phyloP scores from a whole-genome alignment of 2,113 vertebrate genomes.

The Clarias gariepinus region DNA sequence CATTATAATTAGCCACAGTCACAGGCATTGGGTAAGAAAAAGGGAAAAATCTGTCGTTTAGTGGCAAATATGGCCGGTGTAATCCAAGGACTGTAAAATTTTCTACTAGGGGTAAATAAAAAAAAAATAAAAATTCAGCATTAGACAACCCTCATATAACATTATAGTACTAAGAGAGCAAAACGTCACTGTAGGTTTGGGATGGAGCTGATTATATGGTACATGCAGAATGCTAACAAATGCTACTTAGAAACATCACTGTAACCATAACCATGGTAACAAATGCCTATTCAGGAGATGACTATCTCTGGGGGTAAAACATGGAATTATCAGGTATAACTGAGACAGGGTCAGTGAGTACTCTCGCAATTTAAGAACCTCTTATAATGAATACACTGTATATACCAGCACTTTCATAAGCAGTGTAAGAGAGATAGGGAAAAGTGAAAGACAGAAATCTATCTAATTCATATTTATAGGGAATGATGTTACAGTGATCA shows the following conservation, averaged over 20 bases:
- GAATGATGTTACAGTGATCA: not conserved
- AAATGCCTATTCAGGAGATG: not conserved
- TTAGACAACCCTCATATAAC: not conserved
- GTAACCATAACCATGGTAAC: conserved; percentile 30
- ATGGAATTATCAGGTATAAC: not conserved
- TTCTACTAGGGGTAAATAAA: not conserved
- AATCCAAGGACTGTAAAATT: not conserved
- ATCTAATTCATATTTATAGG: not conserved
- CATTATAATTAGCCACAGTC: not conserved
- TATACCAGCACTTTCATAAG: not conserved
- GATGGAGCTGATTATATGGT: not conserved
- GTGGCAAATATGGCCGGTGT: too few relatives aligned
- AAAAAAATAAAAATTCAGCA: not conserved
- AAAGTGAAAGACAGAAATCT: not conserved
- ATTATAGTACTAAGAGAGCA: not conserved
- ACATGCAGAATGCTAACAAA: conserved; percentile 1
- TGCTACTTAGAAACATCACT: not conserved
- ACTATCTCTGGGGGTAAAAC: not conserved
- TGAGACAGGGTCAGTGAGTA: conserved; percentile 1
- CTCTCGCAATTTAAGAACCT: conserved; percentile 30
- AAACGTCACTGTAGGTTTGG: not conserved
- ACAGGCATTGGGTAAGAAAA: not conserved
- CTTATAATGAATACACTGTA: conserved; percentile 24
- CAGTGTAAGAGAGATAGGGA: not conserved
- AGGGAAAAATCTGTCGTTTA: not conserved